These are phyloP conservation scores for Orchesellides sinensis DNA, from an alignment of 2,888 invertebrate genomes.

Conservation along the genomic window DNA sequence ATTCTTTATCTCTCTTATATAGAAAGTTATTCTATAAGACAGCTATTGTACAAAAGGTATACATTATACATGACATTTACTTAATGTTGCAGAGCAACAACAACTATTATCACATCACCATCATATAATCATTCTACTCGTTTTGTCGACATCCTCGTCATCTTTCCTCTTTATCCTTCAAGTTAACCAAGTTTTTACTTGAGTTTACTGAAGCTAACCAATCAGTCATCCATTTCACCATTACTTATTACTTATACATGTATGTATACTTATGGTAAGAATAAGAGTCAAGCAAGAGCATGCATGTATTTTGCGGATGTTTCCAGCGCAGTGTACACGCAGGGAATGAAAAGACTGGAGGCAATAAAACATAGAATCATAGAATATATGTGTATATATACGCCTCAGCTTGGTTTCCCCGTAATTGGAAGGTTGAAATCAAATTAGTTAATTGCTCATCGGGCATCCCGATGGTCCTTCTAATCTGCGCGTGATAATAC, in stretches of 20 bases:
- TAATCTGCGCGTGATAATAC: constrained; percentile 75
- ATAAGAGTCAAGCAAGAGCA: not conserved
- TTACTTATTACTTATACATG: not conserved
- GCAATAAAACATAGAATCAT: not conserved
- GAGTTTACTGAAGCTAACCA: constrained; percentile 9
- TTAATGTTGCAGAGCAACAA: not conserved
- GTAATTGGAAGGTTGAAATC: constrained; percentile 75
- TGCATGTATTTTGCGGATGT: not conserved
- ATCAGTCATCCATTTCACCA: constrained; percentile 47
- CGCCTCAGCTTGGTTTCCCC: constrained; percentile 29
- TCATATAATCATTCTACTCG: constrained; percentile 23
- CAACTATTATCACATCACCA: constrained; percentile 5
- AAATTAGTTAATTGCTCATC: constrained; percentile 76
- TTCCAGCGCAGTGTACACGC: not conserved
- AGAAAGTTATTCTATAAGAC: too few species aligned
- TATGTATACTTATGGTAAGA: too few species aligned
- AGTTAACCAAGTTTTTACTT: not conserved
- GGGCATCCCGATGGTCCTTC: constrained; percentile 75
- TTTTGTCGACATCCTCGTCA: constrained; percentile 8
- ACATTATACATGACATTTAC: too few species aligned
- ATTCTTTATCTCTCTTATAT: not conserved
- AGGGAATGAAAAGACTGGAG: not conserved
- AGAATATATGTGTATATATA: not conserved
- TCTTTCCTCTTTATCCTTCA: not conserved
- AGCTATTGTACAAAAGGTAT: too few species aligned